Evolutionary conservation across 2,888 invertebrate genomes (phyloP).

Genomic region (Troilus luridus): DNA sequence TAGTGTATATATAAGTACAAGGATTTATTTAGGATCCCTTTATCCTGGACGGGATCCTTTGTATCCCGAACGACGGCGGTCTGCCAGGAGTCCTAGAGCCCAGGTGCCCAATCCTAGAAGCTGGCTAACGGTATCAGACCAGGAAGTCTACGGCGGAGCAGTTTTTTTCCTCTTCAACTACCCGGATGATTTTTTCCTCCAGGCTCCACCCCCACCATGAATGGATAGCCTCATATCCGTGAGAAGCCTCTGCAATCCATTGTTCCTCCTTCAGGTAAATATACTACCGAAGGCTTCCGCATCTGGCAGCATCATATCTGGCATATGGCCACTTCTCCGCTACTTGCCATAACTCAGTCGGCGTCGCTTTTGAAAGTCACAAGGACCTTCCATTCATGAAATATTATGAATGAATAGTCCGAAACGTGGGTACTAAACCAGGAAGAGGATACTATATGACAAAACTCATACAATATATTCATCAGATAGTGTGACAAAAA

Average conservation of each 20-base stretch:
- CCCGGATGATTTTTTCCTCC: background rate
- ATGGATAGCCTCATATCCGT: background rate
- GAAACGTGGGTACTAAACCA: background rate
- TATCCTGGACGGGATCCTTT: too few species aligned
- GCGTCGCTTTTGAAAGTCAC: background rate
- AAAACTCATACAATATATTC: too few species aligned
- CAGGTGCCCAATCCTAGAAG: background rate
- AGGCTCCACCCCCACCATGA: background rate
- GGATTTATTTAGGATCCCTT: too few species aligned
- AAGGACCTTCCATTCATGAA: background rate
- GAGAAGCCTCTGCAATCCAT: background rate
- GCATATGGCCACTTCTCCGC: background rate
- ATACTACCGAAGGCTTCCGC: background rate
- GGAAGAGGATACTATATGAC: background rate
- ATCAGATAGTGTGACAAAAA: too few species aligned
- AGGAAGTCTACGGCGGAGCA: background rate
- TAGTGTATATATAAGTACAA: too few species aligned
- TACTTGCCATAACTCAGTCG: background rate
- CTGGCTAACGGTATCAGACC: background rate
- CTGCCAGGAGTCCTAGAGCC: background rate
- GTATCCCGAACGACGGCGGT: too few species aligned
- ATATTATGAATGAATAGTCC: background rate
- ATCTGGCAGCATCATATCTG: background rate
- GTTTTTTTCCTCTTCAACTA: background rate
- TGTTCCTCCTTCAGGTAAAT: slow-evolving; percentile 19